These are phyloP conservation scores for Mythimna lalbum DNA, from an alignment of 2,888 invertebrate species.

Conservation along the genomic window DNA sequence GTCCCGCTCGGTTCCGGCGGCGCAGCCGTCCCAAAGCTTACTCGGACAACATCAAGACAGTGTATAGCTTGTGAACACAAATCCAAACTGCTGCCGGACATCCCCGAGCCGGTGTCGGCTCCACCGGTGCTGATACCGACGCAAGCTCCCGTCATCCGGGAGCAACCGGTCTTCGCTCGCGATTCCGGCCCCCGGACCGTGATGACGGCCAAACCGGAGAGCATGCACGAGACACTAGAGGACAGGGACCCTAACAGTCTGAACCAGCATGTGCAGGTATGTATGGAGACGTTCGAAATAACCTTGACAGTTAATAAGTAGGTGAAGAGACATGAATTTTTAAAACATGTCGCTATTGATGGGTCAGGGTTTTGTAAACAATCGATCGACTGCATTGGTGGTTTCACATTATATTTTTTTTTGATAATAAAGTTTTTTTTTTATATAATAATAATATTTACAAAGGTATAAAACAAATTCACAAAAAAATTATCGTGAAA, in stretches of 20 bases:
- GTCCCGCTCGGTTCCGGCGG: constrained; percentile 78
- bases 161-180: constrained; percentile 19
- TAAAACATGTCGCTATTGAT: background rate
- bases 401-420: no score
- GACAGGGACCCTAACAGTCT: constrained; percentile 93
- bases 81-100: constrained; percentile 76
- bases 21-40: constrained; percentile 71
- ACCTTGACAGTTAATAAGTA: constrained; percentile 17
- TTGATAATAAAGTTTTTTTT: no score
- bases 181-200: constrained; percentile 52
- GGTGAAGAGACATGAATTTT: background rate
- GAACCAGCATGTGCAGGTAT: constrained; percentile 93
- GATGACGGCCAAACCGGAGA: constrained; percentile 83
- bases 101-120: constrained; percentile 74
- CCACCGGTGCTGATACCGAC: constrained; percentile 66
- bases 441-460: no score
- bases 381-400: no score
- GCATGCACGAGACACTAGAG: constrained; percentile 88
- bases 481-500: background rate
- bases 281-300: constrained; percentile 24
- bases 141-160: constrained; percentile 38
- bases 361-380: constrained; percentile 1
- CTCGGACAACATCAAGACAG: constrained; percentile 74
- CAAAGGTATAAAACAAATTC: background rate
- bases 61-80: constrained; percentile 78